These are phyloP conservation scores for Pseudomyrmex dendroicus DNA, from an alignment of 1,140 invertebrate genomes.

Conservation along the genomic window DNA sequence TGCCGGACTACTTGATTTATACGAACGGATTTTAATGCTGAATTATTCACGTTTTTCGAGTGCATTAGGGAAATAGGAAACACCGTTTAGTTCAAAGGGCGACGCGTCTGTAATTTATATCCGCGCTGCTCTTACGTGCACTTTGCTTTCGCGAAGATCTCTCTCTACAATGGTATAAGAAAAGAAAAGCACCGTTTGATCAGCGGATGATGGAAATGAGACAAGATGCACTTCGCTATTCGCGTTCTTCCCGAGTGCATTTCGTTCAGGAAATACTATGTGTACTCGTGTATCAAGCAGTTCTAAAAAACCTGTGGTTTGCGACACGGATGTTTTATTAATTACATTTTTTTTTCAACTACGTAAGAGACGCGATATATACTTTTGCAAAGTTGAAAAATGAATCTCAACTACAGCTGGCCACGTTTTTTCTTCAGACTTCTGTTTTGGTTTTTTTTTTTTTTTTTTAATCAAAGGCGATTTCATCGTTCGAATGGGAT, in stretches of 20 bases:
- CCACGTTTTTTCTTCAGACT: too few species aligned
- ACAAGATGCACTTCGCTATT: conserved; percentile 35
- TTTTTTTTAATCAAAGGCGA: not conserved
- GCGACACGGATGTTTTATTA: not conserved
- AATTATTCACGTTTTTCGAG: conserved; percentile 26
- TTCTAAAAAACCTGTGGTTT: not conserved
- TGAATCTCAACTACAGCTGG: too few species aligned
- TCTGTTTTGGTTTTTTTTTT: not conserved
- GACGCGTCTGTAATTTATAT: conserved; percentile 40
- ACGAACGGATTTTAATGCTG: not conserved
- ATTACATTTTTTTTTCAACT: too few species aligned
- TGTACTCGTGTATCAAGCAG: too few species aligned
- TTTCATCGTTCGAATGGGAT: not conserved
- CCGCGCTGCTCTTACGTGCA: conserved; percentile 9
- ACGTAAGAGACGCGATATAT: too few species aligned
- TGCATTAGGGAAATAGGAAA: conserved; percentile 40
- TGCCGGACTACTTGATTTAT: not conserved
- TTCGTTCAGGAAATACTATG: not conserved
- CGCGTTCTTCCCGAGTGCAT: not conserved
- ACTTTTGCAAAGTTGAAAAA: too few species aligned
- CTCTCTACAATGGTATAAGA: conserved; percentile 12
- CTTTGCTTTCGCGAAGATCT: conserved; percentile 14
- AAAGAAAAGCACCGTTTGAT: conserved; percentile 33
- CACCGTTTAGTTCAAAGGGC: conserved; percentile 12
- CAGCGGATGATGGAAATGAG: conserved; percentile 17